phyloP scores from a whole-genome alignment of 2,888 invertebrate species.

The Leucoma salicis region DNA sequence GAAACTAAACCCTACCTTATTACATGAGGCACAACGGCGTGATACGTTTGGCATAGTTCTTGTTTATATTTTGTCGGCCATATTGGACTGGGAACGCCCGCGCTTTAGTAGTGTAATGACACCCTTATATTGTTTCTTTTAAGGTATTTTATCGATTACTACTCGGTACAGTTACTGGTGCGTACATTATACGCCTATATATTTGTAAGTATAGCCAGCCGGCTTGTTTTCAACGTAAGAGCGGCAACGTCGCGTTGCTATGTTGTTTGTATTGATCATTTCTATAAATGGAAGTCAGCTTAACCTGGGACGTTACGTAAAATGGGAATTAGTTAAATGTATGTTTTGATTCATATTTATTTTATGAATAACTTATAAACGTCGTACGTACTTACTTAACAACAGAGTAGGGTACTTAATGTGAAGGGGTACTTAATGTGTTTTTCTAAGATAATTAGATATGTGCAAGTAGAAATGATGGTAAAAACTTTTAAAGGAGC shows the following conservation, averaged over 20 bases:
- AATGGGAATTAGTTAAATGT: conserved; percentile 6
- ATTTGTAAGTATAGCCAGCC: conserved; percentile 7
- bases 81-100: conserved; percentile 23
- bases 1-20: conserved; percentile 5
- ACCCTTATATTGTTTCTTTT: conserved; percentile 13
- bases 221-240: conserved; percentile 51
- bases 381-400: too few species aligned
- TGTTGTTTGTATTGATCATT: conserved; percentile 58
- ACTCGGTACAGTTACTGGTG: conserved; percentile 7
- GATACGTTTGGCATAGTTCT: conserved; percentile 12
- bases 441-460: too few species aligned
- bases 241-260: conserved; percentile 54
- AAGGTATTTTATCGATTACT: conserved; percentile 18
- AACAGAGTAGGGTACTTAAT: too few species aligned
- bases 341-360: too few species aligned
- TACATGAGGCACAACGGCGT: rapidly evolving
- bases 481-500: too few species aligned
- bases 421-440: too few species aligned
- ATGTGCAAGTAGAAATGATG: too few species aligned
- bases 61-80: conserved; percentile 30
- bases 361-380: too few species aligned
- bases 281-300: conserved; percentile 52
- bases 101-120: conserved; percentile 14
- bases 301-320: conserved; percentile 36
- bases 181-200: not conserved